Conservation (phyloP, 53 echinoderm and acorn worm species). For the Echinarachnius parma region DNA sequence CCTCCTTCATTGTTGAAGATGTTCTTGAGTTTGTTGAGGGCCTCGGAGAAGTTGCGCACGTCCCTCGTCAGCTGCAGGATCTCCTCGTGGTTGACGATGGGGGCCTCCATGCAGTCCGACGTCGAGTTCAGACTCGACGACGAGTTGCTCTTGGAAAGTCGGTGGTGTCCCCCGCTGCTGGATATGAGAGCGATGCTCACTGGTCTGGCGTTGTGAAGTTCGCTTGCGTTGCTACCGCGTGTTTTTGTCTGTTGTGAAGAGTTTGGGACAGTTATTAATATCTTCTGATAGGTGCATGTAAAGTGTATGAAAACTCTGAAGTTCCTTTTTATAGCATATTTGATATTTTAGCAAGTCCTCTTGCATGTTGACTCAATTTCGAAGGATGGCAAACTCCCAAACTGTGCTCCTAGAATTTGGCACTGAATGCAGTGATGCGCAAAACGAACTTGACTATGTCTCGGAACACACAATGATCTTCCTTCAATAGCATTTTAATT, state of each 20-base stretch:
- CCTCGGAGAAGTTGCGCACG: constrained; percentile 88
- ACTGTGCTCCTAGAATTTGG: too few species aligned
- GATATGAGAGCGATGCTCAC: constrained; percentile 73
- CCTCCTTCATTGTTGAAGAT: constrained; percentile 67
- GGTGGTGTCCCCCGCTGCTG: constrained; percentile 35
- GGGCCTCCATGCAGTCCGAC: constrained; percentile 83
- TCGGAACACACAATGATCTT: too few species aligned
- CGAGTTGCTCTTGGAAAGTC: constrained; percentile 82
- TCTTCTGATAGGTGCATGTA: too few species aligned
- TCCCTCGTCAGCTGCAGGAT: constrained; percentile 92
- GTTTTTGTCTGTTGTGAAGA: constrained; percentile 43
- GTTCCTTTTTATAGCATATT: too few species aligned
- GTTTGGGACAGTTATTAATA: too few species aligned
- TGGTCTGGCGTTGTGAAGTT: constrained; percentile 40
- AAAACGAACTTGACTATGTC: too few species aligned
- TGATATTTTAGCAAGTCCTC: too few species aligned
- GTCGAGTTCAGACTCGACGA: constrained; percentile 78
- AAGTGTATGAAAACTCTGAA: too few species aligned
- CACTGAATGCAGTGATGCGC: too few species aligned
- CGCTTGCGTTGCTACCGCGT: constrained; percentile 2
- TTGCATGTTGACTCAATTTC: too few species aligned
- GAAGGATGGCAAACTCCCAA: too few species aligned
- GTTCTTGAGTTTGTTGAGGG: constrained; percentile 65
- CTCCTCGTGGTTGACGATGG: constrained; percentile 91
- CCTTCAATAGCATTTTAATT: too few species aligned